Base-by-base conservation (phyloP, 2,797 vertebrate genomes). In the Clarias pachynema region DNA sequence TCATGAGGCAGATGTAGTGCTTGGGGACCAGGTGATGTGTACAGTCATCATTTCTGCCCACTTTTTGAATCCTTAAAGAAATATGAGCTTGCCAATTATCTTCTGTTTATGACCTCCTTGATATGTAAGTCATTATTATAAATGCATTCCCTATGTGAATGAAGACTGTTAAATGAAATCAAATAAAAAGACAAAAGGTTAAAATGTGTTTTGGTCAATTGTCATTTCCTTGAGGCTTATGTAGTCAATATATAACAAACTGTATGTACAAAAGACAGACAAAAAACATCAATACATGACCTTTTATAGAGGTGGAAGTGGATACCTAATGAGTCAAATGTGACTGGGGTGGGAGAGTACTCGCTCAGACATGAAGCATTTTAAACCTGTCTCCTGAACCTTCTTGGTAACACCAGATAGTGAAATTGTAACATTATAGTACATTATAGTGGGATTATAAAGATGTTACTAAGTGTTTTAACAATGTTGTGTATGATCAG, bases 91-190 rank as follows among this genome's bases (percentile, higher is more conserved):
- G 84, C 83, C 78, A 74, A 84, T 83, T 29, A 65, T 86, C 74
- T 70, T 83, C 34, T 53, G 81, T 86, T 81, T 69, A 77, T 81
- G 73, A 81, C 82, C 37, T 87, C 79, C 49, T 84, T 83, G 82
- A 82, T 87, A 81, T 85, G 78, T 82, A 85, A 75, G 81, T 70
- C 75, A 73, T 83, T 78, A 73, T 29, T 86, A 83, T 88, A 82
- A 88, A 74, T 87, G 86, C 84, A 86, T 86, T 88, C 81, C 86
- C 84, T 84, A 77, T 81, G 59, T 77, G 82, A 88, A 87, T 85
- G 80, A 89, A 79, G 89, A 90, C 89, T 90, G 89, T 90, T 90
- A 87, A 63, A 88, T 82, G 22, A 88, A 89, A 56, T 56, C 83
- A 90, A 90, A 89, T 88, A 90, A 89, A 84, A 75, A 79, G 31